phyloP scores from a whole-genome alignment of 2,888 invertebrate species.

The Polymixis flavicincta region DNA sequence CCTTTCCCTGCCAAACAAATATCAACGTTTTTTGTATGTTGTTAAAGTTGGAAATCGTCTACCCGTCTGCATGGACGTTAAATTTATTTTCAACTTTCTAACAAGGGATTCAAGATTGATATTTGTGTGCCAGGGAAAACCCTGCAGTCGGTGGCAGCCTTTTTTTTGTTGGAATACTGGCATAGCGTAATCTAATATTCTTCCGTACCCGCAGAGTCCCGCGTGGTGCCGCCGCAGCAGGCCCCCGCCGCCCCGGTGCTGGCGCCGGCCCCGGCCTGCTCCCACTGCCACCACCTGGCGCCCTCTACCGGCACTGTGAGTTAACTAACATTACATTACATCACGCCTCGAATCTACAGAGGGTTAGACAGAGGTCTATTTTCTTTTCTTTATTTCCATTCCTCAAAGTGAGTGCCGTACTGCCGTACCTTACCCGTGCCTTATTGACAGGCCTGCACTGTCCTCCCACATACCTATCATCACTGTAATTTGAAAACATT shows the following conservation, averaged over 20 bases:
- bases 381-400: no score
- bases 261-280: constrained; percentile 79
- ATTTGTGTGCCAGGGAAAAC: neutral
- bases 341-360: no score
- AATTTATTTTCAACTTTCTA: constrained; percentile 1
- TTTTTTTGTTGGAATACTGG: neutral
- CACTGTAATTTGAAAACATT: no score
- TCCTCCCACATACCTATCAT: no score
- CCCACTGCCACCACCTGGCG: constrained; percentile 83
- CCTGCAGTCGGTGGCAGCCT: neutral
- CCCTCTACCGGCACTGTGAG: constrained; percentile 82
- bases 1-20: neutral
- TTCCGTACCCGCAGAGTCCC: constrained; percentile 78
- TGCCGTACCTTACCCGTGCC: no score
- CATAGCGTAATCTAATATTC: neutral
- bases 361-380: no score
- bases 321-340: constrained; percentile 8
- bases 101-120: accelerated
- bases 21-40: no score
- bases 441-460: no score
- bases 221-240: constrained; percentile 81
- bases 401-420: no score
- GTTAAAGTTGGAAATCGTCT: neutral
- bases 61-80: neutral
- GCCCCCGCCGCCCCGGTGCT: constrained; percentile 76